Conservation (phyloP, 2,113 vertebrate species). For the Cyanoramphus novaezelandiae region DNA sequence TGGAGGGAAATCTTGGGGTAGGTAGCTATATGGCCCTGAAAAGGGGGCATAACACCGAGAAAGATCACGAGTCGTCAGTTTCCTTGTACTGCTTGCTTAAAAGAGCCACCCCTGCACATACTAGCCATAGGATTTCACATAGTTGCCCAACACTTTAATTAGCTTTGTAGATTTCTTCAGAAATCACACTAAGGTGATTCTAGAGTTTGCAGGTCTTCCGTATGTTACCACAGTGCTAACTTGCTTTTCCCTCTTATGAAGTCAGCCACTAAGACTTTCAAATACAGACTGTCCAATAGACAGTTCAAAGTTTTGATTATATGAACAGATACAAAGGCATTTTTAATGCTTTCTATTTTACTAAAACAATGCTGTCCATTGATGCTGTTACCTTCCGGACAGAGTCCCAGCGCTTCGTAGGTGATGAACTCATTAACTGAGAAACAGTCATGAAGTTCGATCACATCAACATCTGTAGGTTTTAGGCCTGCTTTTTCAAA, state of each 20-base stretch:
- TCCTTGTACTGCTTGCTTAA: not conserved
- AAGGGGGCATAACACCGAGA: not conserved
- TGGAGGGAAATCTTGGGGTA: not conserved
- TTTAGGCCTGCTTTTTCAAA: conserved; percentile 81
- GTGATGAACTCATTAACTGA: conserved; percentile 92
- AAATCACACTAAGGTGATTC: not conserved
- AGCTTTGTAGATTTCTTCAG: not conserved
- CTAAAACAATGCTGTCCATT: not conserved
- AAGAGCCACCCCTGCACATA: not conserved
- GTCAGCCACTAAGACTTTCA: not conserved
- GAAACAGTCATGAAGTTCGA: conserved; percentile 98
- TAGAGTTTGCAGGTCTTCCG: not conserved
- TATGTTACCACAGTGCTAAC: not conserved
- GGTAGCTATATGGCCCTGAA: not conserved
- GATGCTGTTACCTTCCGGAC: conserved; percentile 83
- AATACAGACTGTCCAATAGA: not conserved
- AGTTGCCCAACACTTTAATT: not conserved
- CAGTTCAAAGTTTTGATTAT: not conserved
- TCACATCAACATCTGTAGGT: conserved; percentile 86
- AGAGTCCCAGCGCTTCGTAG: conserved; percentile 94
- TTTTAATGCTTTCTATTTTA: not conserved
- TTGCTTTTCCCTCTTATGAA: not conserved
- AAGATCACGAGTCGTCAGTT: not conserved
- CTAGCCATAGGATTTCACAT: not conserved
- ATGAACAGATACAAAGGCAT: not conserved